Conservation (phyloP, 1,140 invertebrate species). For the Piezodorus guildinii region DNA sequence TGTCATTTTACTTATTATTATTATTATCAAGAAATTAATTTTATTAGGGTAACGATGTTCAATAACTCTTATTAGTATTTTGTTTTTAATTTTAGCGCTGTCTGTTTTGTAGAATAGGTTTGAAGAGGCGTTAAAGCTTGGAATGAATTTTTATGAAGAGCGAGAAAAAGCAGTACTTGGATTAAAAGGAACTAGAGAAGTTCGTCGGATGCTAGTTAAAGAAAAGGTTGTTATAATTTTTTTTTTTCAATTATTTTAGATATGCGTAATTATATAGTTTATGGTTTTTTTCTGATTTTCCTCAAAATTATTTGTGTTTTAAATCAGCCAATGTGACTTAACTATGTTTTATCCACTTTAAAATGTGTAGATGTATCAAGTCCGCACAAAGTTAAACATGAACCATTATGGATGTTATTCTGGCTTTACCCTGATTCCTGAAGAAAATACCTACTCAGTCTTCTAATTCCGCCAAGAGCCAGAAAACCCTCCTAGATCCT, state of each 20-base stretch:
- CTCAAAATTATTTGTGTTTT: too few relatives aligned
- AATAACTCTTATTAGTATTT: too few relatives aligned
- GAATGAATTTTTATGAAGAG: constrained; percentile 55
- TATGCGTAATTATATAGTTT: neutral
- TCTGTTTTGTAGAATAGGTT: constrained; percentile 41
- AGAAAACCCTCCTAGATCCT: too few relatives aligned
- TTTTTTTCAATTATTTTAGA: neutral
- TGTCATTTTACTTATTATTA: neutral
- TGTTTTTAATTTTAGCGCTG: neutral
- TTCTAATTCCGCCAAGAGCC: too few relatives aligned
- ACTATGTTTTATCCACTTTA: too few relatives aligned
- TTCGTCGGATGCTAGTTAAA: constrained; percentile 44
- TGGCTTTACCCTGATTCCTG: too few relatives aligned
- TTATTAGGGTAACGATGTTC: neutral
- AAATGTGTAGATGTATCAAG: too few relatives aligned
- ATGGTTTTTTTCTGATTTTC: too few relatives aligned
- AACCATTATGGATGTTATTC: too few relatives aligned
- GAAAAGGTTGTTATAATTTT: constrained; percentile 42
- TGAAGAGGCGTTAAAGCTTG: constrained; percentile 50
- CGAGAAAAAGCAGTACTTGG: constrained; percentile 50
- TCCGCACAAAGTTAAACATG: too few relatives aligned
- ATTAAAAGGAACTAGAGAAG: constrained; percentile 42
- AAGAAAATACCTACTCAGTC: too few relatives aligned
- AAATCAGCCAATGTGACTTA: too few relatives aligned
- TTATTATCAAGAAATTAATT: neutral